A percentile compares a stretch with the other conserved stretches of the same genome.
phyloP scores from a whole-genome alignment of 2,113 vertebrate species.

The Triplophysa siluroides region DNA sequence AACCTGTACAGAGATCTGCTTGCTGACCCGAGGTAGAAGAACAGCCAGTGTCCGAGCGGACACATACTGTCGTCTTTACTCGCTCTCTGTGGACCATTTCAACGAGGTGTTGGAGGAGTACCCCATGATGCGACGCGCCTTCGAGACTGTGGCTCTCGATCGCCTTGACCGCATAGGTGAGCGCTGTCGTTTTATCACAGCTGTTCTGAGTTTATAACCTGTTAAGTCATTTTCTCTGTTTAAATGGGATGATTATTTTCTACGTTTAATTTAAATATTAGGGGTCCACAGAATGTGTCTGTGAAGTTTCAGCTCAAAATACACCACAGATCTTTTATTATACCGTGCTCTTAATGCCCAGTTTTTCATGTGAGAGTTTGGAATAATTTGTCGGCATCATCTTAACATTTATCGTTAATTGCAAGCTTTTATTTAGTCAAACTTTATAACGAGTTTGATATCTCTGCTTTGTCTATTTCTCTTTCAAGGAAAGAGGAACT shows the following conservation, averaged over 20 bases:
- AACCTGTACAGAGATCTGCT: slow-evolving; percentile 86
- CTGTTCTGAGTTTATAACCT: not conserved
- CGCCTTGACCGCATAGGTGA: slow-evolving; percentile 94
- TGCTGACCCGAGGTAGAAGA: slow-evolving; percentile 90
- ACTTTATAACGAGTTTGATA: not conserved
- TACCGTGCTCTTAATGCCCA: too few relatives aligned
- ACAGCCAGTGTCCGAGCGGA: slow-evolving; percentile 92
- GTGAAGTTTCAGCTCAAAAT: too few relatives aligned
- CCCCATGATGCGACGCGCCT: slow-evolving; percentile 96
- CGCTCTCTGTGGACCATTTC: slow-evolving; percentile 95
- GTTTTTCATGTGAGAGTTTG: too few relatives aligned
- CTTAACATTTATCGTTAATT: too few relatives aligned
- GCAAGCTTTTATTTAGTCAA: not conserved
- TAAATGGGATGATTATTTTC: not conserved
- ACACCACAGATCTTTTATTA: too few relatives aligned
- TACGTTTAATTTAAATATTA: too few relatives aligned
- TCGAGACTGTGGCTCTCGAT: slow-evolving; percentile 93
- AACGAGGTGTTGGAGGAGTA: slow-evolving; percentile 97
- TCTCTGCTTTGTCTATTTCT: slow-evolving; percentile 6
- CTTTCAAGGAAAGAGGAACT: slow-evolving; percentile 89
- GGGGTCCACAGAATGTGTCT: too few relatives aligned
- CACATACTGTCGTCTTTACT: slow-evolving; percentile 97
- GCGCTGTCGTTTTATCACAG: slow-evolving; percentile 46
- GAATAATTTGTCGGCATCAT: too few relatives aligned
- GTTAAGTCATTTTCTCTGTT: not conserved